Conservation (phyloP, 2,888 invertebrate species). For the Calliopum simillimum region DNA sequence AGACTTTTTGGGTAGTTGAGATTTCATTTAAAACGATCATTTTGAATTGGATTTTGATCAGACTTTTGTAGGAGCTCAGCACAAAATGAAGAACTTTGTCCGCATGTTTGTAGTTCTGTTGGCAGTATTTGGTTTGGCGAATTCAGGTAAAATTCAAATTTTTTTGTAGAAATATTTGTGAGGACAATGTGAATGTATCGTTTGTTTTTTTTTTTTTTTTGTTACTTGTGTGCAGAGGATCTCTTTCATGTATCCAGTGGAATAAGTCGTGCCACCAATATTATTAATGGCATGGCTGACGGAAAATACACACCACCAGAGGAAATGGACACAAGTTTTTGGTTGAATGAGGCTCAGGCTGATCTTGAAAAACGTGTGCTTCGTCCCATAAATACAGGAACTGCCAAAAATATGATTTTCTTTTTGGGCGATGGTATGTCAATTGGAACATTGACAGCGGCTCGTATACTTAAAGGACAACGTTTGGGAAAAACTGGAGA, state of each 20-base stretch:
- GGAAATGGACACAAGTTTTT: conserved; percentile 49
- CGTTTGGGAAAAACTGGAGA: conserved; percentile 71
- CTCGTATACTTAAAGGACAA: conserved; percentile 76
- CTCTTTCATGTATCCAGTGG: neutral
- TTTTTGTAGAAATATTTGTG: no score
- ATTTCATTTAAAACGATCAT: no score
- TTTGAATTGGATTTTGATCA: no score
- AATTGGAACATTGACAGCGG: conserved; percentile 75
- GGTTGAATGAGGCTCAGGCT: conserved; percentile 52
- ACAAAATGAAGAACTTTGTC: no score
- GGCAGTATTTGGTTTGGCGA: no score
- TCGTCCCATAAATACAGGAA: conserved; percentile 38
- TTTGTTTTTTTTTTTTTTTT: no score
- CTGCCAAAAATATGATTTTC: conserved; percentile 60
- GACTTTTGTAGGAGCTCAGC: no score
- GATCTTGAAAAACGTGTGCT: conserved; percentile 48
- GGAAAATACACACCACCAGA: conserved; percentile 39
- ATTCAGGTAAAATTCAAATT: no score
- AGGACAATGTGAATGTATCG: no score
- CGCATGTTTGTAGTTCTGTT: no score
- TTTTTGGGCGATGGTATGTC: conserved; percentile 77
- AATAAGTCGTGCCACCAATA: neutral
- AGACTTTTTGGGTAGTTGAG: no score
- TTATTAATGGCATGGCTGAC: neutral
- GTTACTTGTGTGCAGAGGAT: conserved; percentile 5